Base-by-base conservation (phyloP, 2,888 invertebrate species). In the Pachydiplax longipennis region DNA sequence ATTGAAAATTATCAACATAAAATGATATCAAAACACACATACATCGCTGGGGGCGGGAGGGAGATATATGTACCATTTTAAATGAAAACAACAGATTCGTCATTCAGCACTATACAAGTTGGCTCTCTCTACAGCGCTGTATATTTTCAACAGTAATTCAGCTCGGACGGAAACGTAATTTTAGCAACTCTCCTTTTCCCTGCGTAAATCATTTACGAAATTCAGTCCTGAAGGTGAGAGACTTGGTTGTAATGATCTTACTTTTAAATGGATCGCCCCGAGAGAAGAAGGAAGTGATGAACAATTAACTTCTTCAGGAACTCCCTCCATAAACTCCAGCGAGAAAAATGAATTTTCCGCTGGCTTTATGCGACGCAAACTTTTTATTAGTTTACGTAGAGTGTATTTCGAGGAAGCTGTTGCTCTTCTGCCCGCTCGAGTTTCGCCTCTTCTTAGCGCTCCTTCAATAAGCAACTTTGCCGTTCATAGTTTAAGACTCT, bases 341-440 rank as follows among this genome's bases (percentile, higher is more conserved):
- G 13, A 31, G 25, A 31, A 61, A 87, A 87, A 87, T 87, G 87
- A 87, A 87, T 87, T 87, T 87, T 87, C 61, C 87, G 65, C 35
- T 61, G 53, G 31, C 87, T 87, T 87, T 65, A 87, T 65, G 87
- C 61, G 87, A 87, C 87, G 53, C 35, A 87, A 87, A 61, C 61
- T 87, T 87, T 87, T 87, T 87, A 87, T 87, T 87, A 87, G 87
- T 87, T 87, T 61, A 87, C 87, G 87, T 61, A 35, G n/a, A n/a
- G 37, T 31, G 87, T 65, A 73, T 73, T 31, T 73, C 73, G 25
- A 31, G n/a, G 73, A 73, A 73, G 31, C 73, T 73, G 31, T 73
- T 31, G 25, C 73, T 25, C 73, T 13, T 22, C 25, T 13, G 22
- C 22, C 73, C 73, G 25, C 12, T 15, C 5, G n/a, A 65, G 25